phyloP scores from a whole-genome alignment of 2,888 invertebrate genomes.

The Pachydiplax longipennis region DNA sequence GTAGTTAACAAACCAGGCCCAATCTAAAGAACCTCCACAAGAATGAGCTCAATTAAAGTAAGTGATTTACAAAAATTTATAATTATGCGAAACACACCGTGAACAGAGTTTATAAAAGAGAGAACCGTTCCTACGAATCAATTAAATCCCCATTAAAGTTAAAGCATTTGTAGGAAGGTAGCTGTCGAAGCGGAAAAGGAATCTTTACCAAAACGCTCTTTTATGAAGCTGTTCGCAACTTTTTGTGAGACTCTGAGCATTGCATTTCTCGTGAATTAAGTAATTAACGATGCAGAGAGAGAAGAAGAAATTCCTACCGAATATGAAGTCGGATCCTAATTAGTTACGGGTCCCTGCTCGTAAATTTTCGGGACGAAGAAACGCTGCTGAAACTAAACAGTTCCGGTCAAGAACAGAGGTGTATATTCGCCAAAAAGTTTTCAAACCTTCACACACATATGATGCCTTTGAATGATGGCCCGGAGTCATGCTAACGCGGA shows the following conservation, averaged over 20 bases:
- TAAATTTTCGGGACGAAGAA: not conserved
- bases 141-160: not conserved
- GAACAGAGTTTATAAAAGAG: not conserved
- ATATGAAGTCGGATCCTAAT: not conserved
- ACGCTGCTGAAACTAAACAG: not conserved
- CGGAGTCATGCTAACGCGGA: too few relatives aligned
- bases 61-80: not conserved
- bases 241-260: not conserved
- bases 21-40: too few relatives aligned
- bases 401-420: not conserved
- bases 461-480: too few relatives aligned
- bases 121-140: not conserved
- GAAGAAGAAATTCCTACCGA: not conserved
- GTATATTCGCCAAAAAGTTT: not conserved
- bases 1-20: too few relatives aligned
- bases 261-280: not conserved
- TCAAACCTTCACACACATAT: not conserved
- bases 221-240: not conserved
- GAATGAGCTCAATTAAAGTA: not conserved
- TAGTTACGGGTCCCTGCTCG: not conserved
- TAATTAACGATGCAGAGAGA: not conserved
- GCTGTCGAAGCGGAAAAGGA: not conserved
- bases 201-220: not conserved
- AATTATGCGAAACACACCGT: not conserved
- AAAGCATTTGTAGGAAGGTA: not conserved